Evolutionary conservation across 2,113 vertebrate species (phyloP).

Genomic region (Poeciliopsis prolifica): DNA sequence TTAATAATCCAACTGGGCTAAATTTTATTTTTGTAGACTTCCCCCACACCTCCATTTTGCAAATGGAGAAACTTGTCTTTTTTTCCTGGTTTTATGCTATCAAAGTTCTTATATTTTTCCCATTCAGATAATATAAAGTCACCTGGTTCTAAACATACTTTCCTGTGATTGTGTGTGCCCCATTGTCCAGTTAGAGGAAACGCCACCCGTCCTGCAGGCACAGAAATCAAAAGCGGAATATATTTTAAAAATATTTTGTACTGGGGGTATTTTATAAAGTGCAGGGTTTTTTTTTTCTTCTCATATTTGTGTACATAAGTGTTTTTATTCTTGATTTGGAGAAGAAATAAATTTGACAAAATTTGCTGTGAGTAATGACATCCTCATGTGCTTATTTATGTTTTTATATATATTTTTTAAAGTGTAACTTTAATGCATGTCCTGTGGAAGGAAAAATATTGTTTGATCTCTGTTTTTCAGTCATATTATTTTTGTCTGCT

Average conservation of each 20-base stretch:
- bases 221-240: conserved; percentile 35
- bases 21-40: not conserved
- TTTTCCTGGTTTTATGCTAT: conserved; percentile 11
- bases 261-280: not conserved
- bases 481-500: not conserved
- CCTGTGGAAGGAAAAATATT: not conserved
- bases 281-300: not conserved
- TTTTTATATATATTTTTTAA: conserved; percentile 5
- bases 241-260: conserved; percentile 15
- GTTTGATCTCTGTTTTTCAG: not conserved
- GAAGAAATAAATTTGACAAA: not conserved
- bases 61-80: not conserved
- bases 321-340: not conserved
- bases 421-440: not conserved
- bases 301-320: not conserved
- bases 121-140: conserved; percentile 9
- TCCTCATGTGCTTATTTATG: conserved; percentile 4
- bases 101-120: conserved; percentile 11
- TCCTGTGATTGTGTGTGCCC: conserved; percentile 63
- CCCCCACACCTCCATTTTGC: not conserved
- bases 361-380: not conserved
- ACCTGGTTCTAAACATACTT: conserved; percentile 38
- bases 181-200: conserved; percentile 53
- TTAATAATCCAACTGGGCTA: not conserved
- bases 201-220: conserved; percentile 53